Evolutionary conservation across 1,140 invertebrate genomes (phyloP), one percentile per base, ranked within the genome.

Genomic region (Orchestia grillus): DNA sequence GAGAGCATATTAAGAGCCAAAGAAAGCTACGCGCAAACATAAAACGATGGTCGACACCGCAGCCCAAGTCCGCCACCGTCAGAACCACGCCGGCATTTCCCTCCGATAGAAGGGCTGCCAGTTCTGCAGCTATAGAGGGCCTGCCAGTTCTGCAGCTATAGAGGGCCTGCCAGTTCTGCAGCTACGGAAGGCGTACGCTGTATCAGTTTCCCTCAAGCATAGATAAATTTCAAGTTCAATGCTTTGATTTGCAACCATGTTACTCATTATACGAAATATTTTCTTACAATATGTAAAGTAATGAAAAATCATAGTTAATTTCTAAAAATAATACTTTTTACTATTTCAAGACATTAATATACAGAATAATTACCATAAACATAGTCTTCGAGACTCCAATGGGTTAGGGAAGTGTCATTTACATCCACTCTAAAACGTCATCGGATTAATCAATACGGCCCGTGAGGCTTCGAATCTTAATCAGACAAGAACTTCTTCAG

Each of bases 401-500:
- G 62, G 62, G 11, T 3, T 36, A 6, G 47, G 15, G 28, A 77
- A 36, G 62, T 77, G 62, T 77, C 62, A 77, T 77, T 77, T 23
- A 77, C 62, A 77, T 77, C 62, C 11, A 3, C 62, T 77, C 15
- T 77, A 36, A 53, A 77, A 77, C 62, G 36, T 8, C 88, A 42
- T 44, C n/a, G 43, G 88, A 90, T 90, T 90, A 90, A 90, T 90
- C 88, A 90, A 90, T 90, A 90, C 88, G 28, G 43, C 88, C 11
- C 4, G 88, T 19, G 36, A 42, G 88, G 23, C 88, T 90, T 11
- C 88, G 88, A 90, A 90, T 90, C 88, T 44, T 44, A 42, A 90
- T 90, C 88, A 45, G 92, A 94, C 92, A 44, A 94, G 92, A 94
- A 94, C 92, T 94, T 94, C 92, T 94, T 94, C 92, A 94, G 92